Evolutionary conservation across 2,113 vertebrate genomes (phyloP).

Genomic region (Macrotus californicus): DNA sequence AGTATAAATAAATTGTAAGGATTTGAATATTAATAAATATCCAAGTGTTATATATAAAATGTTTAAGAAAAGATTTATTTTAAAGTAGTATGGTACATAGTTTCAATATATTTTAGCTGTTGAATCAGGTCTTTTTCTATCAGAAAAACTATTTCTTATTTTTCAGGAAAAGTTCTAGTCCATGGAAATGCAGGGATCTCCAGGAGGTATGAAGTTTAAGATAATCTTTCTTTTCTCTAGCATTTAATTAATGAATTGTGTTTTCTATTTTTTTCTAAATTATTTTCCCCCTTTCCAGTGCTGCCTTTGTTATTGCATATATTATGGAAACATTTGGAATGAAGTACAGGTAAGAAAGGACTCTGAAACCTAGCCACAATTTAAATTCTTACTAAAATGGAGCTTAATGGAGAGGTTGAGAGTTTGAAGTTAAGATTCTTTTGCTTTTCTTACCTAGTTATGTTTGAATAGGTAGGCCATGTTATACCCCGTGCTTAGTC

Average conservation of each 20-base stretch:
- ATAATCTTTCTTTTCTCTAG: background rate
- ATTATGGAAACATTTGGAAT: constrained; percentile 99
- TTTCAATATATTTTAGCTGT: constrained; percentile 23
- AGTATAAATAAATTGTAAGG: background rate
- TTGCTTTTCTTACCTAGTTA: background rate
- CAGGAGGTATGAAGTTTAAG: constrained; percentile 88
- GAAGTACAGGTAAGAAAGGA: constrained; percentile 92
- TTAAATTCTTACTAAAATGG: constrained; percentile 31
- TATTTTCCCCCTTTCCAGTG: constrained; percentile 80
- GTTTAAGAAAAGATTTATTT: constrained; percentile 9
- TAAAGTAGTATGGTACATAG: background rate
- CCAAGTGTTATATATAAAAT: constrained; percentile 4
- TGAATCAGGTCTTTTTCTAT: constrained; percentile 34
- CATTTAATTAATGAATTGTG: background rate
- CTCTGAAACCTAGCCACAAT: background rate
- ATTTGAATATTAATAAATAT: constrained; percentile 30
- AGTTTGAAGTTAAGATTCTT: background rate
- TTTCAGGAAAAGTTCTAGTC: constrained; percentile 95
- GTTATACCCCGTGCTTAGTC: background rate
- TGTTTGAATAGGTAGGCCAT: background rate
- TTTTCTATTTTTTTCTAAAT: background rate
- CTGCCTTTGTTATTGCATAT: constrained; percentile 99
- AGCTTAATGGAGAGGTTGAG: background rate
- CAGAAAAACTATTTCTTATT: constrained; percentile 48
- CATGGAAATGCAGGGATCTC: constrained; percentile 99